Conservation (phyloP, 2,113 vertebrate species). For the Aegypius monachus region DNA sequence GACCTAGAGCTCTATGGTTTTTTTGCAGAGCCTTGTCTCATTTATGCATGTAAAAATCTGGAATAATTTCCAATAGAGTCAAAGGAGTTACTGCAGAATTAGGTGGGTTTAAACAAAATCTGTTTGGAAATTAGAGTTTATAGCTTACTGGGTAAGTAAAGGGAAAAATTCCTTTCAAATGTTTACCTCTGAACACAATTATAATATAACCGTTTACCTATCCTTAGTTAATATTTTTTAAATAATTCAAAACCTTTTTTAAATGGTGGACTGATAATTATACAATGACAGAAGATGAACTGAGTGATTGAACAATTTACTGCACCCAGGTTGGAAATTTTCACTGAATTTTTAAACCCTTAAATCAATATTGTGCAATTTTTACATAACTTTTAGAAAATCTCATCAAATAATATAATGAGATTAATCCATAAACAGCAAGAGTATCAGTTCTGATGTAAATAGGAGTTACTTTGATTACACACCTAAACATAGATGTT, state of each 20-base stretch:
- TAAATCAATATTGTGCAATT: background rate
- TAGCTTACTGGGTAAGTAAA: background rate
- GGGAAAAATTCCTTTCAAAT: background rate
- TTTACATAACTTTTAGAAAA: background rate
- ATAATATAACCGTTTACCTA: background rate
- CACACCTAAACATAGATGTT: background rate
- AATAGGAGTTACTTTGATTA: background rate
- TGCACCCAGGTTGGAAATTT: background rate
- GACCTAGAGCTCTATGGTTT: background rate
- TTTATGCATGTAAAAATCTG: background rate
- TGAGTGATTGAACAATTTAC: background rate
- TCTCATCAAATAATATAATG: background rate
- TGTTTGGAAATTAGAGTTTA: background rate
- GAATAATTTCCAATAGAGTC: background rate
- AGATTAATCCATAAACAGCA: background rate
- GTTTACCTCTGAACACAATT: background rate
- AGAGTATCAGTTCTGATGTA: background rate
- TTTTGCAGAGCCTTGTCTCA: background rate
- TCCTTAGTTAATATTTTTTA: background rate
- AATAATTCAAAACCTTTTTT: background rate
- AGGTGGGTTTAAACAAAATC: background rate
- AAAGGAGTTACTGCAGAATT: background rate
- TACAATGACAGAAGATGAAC: background rate
- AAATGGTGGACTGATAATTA: background rate
- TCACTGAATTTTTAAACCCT: background rate